A percentile compares a stretch with the other conserved stretches of the same genome.
Conservation (phyloP, 2,113 vertebrate species). For the Callipepla squamata region DNA sequence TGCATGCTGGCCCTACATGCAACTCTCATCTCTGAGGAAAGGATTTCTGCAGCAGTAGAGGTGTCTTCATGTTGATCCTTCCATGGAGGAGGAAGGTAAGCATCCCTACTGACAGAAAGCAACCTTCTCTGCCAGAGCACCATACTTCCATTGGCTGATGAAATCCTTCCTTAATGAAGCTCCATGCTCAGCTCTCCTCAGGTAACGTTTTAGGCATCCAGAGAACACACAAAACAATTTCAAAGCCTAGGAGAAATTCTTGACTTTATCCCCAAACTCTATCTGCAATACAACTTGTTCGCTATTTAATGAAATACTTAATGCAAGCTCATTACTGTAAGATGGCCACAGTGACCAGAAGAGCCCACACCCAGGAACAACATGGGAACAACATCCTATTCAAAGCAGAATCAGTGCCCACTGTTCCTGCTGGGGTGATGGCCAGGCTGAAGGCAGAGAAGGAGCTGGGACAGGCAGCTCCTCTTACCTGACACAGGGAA, state of each 20-base stretch:
- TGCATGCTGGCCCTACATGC: not conserved
- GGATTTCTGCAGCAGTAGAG: not conserved
- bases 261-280: not conserved
- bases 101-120: not conserved
- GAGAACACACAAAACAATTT: not conserved
- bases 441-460: not conserved
- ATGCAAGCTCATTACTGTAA: not conserved
- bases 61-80: not conserved
- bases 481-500: slow-evolving; percentile 83
- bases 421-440: rapidly evolving
- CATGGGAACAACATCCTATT: not conserved
- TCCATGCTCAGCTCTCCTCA: not conserved
- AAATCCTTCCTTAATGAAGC: not conserved
- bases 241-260: not conserved
- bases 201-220: not conserved
- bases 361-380: not conserved
- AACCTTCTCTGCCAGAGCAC: not conserved
- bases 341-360: not conserved
- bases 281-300: not conserved
- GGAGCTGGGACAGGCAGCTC: not conserved
- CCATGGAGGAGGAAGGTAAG: not conserved
- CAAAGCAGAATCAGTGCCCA: not conserved
- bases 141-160: not conserved
- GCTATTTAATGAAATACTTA: not conserved
- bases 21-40: not conserved